A percentile compares a stretch with the other conserved stretches of the same genome.
Conservation (phyloP, 2,797 vertebrate species). For the Crocidura indochinensis region DNA sequence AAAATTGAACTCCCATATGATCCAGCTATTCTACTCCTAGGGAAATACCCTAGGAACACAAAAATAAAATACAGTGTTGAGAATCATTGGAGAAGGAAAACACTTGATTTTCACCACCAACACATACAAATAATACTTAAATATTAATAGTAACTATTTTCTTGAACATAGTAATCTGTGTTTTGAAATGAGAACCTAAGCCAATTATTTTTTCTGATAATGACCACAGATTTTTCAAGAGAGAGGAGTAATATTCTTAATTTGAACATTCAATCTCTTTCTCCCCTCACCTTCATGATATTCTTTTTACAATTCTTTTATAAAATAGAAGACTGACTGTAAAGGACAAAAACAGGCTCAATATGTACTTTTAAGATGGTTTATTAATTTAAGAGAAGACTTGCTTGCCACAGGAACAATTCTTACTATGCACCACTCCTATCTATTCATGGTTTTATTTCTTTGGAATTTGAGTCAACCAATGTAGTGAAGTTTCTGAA, state of each 20-base stretch:
- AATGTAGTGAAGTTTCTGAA: neutral
- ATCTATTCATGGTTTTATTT: neutral
- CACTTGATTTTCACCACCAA: neutral
- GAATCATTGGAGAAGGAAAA: neutral
- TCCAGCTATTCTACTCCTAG: too few relatives aligned
- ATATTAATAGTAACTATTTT: neutral
- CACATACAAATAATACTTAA: neutral
- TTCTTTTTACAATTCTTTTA: neutral
- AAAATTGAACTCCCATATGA: too few relatives aligned
- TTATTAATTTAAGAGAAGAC: neutral
- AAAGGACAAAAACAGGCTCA: neutral
- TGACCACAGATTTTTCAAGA: neutral
- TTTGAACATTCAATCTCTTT: neutral
- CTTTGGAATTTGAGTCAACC: slow-evolving; percentile 14
- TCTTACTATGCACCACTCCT: neutral
- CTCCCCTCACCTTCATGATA: neutral
- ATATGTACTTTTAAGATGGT: neutral
- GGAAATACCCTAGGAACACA: too few relatives aligned
- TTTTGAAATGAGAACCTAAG: neutral
- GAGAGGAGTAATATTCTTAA: neutral
- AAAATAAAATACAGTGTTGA: neutral
- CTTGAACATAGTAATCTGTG: neutral
- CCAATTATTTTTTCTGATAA: slow-evolving; percentile 41
- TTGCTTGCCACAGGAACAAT: neutral
- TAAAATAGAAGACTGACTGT: neutral